Percentiles rank a stretch among this genome's conserved stretches.
Evolutionary conservation across 1,140 invertebrate species (phyloP).

Genomic region (Akabosia matsudoensis): DNA sequence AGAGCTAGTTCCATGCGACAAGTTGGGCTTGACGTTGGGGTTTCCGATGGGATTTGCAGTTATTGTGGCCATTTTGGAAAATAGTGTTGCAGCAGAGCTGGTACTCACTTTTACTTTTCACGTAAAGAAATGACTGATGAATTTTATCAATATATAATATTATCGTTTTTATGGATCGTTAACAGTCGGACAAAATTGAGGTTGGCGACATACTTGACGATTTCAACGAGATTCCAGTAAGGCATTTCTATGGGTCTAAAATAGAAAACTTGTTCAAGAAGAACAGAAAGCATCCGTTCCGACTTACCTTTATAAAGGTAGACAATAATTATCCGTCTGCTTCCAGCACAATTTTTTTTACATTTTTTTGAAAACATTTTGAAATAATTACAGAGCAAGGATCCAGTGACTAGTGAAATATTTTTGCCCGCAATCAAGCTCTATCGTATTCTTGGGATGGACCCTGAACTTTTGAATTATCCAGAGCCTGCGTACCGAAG

Average conservation of each 20-base stretch:
- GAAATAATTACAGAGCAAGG: slow-evolving; percentile 34
- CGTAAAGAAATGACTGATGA: neutral
- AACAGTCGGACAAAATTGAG: slow-evolving; percentile 33
- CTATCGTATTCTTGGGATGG: slow-evolving; percentile 41
- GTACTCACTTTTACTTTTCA: slow-evolving; percentile 26
- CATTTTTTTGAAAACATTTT: neutral
- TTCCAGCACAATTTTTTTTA: neutral
- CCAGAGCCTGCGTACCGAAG: neutral
- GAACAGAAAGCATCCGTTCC: slow-evolving; percentile 33
- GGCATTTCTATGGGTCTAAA: slow-evolving; percentile 41
- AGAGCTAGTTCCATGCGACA: slow-evolving; percentile 43
- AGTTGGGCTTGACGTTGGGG: slow-evolving; percentile 41
- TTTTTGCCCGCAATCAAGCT: slow-evolving; percentile 45
- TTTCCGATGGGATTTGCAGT: slow-evolving; percentile 45
- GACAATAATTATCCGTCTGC: neutral
- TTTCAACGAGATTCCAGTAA: slow-evolving; percentile 38
- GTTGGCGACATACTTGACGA: slow-evolving; percentile 45
- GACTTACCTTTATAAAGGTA: slow-evolving; percentile 35
- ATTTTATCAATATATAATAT: too few relatives aligned
- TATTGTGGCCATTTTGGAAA: slow-evolving; percentile 40
- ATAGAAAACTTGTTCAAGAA: slow-evolving; percentile 40
- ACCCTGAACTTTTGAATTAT: slow-evolving; percentile 30
- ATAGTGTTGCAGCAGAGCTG: slow-evolving; percentile 43
- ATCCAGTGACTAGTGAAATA: slow-evolving; percentile 38
- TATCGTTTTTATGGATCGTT: neutral